A percentile compares a stretch with the other conserved stretches of the same genome.
Conservation (phyloP, 2,888 invertebrate species). For the Cremastinae sp. region DNA sequence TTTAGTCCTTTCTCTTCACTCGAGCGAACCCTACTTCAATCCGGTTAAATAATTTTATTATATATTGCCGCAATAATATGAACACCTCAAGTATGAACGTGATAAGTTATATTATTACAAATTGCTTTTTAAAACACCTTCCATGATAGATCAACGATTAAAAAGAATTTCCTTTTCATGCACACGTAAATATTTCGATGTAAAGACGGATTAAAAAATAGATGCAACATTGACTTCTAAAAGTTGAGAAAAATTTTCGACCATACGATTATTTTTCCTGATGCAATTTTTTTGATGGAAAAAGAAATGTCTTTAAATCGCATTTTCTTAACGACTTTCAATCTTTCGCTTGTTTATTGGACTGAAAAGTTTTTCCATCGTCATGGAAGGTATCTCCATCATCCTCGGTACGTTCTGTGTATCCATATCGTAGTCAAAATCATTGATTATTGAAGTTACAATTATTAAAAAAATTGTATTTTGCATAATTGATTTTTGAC, state of each 20-base stretch:
- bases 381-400: conserved; percentile 13
- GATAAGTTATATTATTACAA: background rate
- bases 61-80: conserved; percentile 22
- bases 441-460: conserved; percentile 5
- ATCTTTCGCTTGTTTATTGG: background rate
- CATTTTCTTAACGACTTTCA: background rate
- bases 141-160: background rate
- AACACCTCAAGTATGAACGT: background rate
- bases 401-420: background rate
- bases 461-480: background rate
- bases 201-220: no score
- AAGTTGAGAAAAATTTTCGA: no score
- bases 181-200: background rate
- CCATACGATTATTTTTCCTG: no score
- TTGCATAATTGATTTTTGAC: conserved; percentile 16
- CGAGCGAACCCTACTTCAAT: conserved; percentile 3
- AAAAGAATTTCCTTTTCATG: no score
- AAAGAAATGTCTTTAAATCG: background rate
- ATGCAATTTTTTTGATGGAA: no score
- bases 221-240: no score
- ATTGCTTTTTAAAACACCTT: background rate
- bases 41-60: conserved; percentile 9
- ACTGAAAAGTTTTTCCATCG: conserved; percentile 3
- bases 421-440: background rate
- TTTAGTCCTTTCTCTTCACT: conserved; percentile 5